A percentile compares a stretch with the other conserved stretches of the same genome.
Evolutionary conservation across 1,140 invertebrate species (phyloP).

Genomic region (Cotesia typhae): DNA sequence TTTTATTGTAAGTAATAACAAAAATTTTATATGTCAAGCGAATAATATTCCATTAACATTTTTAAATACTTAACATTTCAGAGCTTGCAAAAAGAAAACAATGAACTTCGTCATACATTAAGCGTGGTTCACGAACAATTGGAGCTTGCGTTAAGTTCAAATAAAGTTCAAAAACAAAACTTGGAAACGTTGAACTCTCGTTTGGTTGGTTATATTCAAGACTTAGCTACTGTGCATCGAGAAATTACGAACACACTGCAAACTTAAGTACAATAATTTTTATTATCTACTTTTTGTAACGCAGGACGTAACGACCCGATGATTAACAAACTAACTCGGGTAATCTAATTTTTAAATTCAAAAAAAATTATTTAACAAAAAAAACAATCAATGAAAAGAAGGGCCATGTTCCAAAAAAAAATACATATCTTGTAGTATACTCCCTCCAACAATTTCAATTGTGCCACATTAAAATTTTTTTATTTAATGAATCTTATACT

Average conservation of each 20-base stretch:
- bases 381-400: constrained; percentile 31
- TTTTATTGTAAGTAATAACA: constrained; percentile 55
- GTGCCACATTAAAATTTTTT: constrained; percentile 29
- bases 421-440: constrained; percentile 41
- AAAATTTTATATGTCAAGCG: constrained; percentile 19
- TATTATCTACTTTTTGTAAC: constrained; percentile 29
- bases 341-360: constrained; percentile 25
- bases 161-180: constrained; percentile 85
- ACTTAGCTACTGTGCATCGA: constrained; percentile 84
- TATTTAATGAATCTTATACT: constrained; percentile 19
- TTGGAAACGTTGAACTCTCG: constrained; percentile 85
- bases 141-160: constrained; percentile 80
- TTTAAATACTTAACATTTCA: constrained; percentile 51
- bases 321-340: constrained; percentile 15
- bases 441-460: constrained; percentile 37
- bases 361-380: not conserved
- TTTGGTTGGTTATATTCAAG: constrained; percentile 84
- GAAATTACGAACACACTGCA: constrained; percentile 82
- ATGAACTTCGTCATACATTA: constrained; percentile 75
- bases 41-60: constrained; percentile 26
- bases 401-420: constrained; percentile 45
- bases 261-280: constrained; percentile 69
- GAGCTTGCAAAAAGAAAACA: constrained; percentile 77
- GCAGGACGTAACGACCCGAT: constrained; percentile 35
- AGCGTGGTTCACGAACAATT: constrained; percentile 84